Evolutionary conservation across 2,888 invertebrate species (phyloP).

Genomic region (Agrochola lychnidis): DNA sequence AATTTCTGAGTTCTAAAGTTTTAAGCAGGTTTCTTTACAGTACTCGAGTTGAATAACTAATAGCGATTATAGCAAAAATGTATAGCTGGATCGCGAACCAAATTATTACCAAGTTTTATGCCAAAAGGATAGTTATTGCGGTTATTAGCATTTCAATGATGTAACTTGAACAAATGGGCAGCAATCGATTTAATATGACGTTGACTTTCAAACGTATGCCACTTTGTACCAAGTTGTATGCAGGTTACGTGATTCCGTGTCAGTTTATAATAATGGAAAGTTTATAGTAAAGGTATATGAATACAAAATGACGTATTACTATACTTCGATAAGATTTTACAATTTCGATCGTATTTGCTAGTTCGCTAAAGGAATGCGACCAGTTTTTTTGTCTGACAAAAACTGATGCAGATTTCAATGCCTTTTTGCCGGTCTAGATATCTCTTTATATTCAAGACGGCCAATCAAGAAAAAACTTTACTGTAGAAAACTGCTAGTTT

Average conservation of each 20-base stretch:
- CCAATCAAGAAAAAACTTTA: slow-evolving; percentile 36
- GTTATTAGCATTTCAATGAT: slow-evolving; percentile 38
- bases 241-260: slow-evolving; percentile 61
- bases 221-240: slow-evolving; percentile 40
- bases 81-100: slow-evolving; percentile 1
- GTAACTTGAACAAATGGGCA: slow-evolving; percentile 32
- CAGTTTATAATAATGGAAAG: slow-evolving; percentile 56
- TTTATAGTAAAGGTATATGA: slow-evolving; percentile 52
- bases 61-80: background rate
- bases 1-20: slow-evolving; percentile 11
- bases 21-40: slow-evolving; percentile 8
- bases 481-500: slow-evolving; percentile 43
- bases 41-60: background rate
- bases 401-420: slow-evolving; percentile 31
- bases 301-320: slow-evolving; percentile 52
- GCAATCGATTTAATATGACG: slow-evolving; percentile 46
- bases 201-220: slow-evolving; percentile 52
- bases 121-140: slow-evolving; percentile 11
- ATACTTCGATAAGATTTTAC: slow-evolving; percentile 35
- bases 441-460: slow-evolving; percentile 46
- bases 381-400: slow-evolving; percentile 28
- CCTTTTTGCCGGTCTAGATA: slow-evolving; percentile 47
- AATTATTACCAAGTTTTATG: background rate
- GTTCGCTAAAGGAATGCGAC: slow-evolving; percentile 46
- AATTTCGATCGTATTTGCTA: slow-evolving; percentile 29